Evolutionary conservation across 2,113 vertebrate species (phyloP).

Genomic region (Procavia capensis): DNA sequence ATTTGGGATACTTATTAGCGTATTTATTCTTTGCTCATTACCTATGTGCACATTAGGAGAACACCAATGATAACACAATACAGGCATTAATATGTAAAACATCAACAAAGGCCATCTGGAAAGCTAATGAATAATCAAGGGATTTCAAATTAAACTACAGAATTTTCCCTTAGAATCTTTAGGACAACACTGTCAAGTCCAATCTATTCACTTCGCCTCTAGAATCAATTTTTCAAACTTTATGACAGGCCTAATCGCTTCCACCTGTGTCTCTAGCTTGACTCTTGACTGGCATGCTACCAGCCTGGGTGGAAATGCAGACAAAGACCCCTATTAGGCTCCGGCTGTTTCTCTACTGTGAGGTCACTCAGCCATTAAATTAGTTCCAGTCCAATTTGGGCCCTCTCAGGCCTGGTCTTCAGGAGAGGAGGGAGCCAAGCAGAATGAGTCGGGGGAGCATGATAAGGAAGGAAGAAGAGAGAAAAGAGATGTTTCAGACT

Average conservation of each 20-base stretch:
- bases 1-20: conserved; percentile 77
- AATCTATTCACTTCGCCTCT: conserved; percentile 94
- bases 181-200: conserved; percentile 98
- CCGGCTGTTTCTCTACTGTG: conserved; percentile 93
- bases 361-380: conserved; percentile 98
- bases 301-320: conserved; percentile 92
- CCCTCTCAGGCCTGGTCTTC: conserved; percentile 75
- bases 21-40: conserved; percentile 79
- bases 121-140: conserved; percentile 93
- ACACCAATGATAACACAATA: conserved; percentile 79
- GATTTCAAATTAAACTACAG: conserved; percentile 92
- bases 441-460: background rate
- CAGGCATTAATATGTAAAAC: conserved; percentile 86
- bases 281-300: conserved; percentile 94
- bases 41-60: conserved; percentile 71
- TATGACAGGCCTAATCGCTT: conserved; percentile 99
- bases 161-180: conserved; percentile 91
- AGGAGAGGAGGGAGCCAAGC: conserved; percentile 20
- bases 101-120: conserved; percentile 93
- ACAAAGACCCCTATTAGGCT: conserved; percentile 96
- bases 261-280: conserved; percentile 94
- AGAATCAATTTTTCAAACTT: conserved; percentile 99
- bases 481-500: background rate
- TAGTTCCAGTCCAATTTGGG: conserved; percentile 94
- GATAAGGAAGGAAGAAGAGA: background rate